Evolutionary conservation across 2,113 vertebrate species (phyloP).

Genomic region (Cairina moschata): DNA sequence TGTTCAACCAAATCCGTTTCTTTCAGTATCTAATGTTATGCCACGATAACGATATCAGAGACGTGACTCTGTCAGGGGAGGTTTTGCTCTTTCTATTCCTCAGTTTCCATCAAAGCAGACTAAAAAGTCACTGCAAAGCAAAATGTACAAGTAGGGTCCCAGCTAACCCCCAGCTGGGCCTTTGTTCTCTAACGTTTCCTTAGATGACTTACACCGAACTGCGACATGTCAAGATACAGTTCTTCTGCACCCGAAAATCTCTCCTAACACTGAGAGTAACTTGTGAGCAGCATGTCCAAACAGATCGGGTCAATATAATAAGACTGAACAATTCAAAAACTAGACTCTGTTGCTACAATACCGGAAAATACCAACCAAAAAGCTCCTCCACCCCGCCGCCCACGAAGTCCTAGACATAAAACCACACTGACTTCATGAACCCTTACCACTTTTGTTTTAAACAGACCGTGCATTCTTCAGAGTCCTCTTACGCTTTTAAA

Average conservation of each 20-base stretch:
- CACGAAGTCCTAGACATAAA: neutral
- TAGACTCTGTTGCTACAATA: neutral
- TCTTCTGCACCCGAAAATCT: neutral
- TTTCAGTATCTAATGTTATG: neutral
- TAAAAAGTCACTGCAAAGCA: neutral
- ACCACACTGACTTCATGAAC: neutral
- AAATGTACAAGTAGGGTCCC: neutral
- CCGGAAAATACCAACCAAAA: neutral
- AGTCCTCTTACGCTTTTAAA: neutral
- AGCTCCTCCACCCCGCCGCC: neutral
- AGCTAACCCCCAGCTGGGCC: neutral
- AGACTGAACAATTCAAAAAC: neutral
- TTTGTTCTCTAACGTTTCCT: neutral
- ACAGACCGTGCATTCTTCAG: neutral
- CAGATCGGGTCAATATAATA: neutral
- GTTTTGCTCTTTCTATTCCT: neutral
- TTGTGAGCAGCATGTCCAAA: neutral
- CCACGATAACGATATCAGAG: neutral
- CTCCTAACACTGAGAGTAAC: neutral
- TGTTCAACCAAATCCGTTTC: neutral
- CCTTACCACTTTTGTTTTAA: neutral
- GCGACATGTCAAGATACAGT: neutral
- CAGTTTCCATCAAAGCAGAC: neutral
- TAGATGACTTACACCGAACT: rapidly evolving
- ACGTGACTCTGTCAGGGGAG: neutral